phyloP scores from a whole-genome alignment of 2,797 vertebrate genomes.

The Rachycentron canadum region DNA sequence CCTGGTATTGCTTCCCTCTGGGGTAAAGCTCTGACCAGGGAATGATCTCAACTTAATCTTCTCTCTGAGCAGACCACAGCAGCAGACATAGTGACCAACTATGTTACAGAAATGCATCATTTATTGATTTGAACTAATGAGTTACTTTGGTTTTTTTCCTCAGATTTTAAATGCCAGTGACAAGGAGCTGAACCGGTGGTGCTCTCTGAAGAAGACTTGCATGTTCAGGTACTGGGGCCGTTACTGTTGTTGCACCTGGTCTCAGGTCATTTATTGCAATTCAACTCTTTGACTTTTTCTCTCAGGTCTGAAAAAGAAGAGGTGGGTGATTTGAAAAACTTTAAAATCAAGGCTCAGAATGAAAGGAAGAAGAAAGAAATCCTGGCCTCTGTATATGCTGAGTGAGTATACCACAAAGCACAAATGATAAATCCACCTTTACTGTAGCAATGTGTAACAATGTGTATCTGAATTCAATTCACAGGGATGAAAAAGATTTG shows the following conservation, averaged over 20 bases:
- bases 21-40: conserved; percentile 85
- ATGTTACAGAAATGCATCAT: neutral
- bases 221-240: conserved; percentile 89
- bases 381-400: conserved; percentile 84
- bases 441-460: neutral
- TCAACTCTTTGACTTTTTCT: neutral
- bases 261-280: fast-evolving
- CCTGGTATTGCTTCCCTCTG: conserved; percentile 84
- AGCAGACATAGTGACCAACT: neutral
- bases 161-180: conserved; percentile 90
- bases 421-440: neutral
- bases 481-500: conserved; percentile 61
- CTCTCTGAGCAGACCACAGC: conserved; percentile 86
- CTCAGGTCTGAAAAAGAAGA: conserved; percentile 91
- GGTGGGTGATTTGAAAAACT: conserved; percentile 85
- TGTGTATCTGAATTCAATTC: conserved; percentile 36
- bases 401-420: conserved; percentile 77
- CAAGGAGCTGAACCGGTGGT: conserved; percentile 93
- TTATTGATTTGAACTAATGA: conserved; percentile 4
- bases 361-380: conserved; percentile 86
- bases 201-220: conserved; percentile 93
- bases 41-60: conserved; percentile 86
- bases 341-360: conserved; percentile 86
- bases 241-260: fast-evolving
- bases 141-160: neutral